Evolutionary conservation across 2,888 invertebrate genomes (phyloP), one percentile per base, ranked within the genome.

Genomic region (Heteromurus nitidus): DNA sequence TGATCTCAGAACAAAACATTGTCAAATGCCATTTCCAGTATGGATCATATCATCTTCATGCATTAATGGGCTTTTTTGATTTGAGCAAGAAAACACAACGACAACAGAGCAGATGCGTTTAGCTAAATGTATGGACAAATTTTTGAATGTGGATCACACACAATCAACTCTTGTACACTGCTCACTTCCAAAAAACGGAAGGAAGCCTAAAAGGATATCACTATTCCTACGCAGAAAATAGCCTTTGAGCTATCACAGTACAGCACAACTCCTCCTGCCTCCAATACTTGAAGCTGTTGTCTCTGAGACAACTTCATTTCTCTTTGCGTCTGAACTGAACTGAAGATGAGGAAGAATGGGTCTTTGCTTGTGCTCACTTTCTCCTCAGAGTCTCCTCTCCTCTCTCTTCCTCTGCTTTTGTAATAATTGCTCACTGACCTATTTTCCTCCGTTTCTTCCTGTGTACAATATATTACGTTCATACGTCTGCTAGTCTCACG

Each of bases 351-450:
- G 30, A 67, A 16, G 28, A 47, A 26, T 18, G 44, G 30, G 50
- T 47, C 50, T 50, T n/a, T 50, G 42, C 64, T 42, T 64, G 64
- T 13, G 64, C 42, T 9, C 53, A 22, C 53, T 58, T 28, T 9
- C 22, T 20, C 36, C 11, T 13, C 42, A n/a, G 36, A 7, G 36
- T 36, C 36, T 36, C 36, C 13, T 36, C 13, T 36, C 36, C 55
- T 55, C 31, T 30, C 28, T 16, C 42, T 36, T 26, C 50, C 7
- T 65, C 44, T n/a, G n/a, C n/a, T n/a, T 68, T 68, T 60, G 68
- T 60, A 58, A 68, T 76, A 69, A 69, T 76, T 76, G 62, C 76
- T 76, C 68, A 69, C 60, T 76, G 76, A 76, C 76, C 76, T 76
- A 60, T 65, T 47, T 65, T 28, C 36, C 30, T 22, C 36, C 36